Base-by-base conservation (phyloP, 2,888 invertebrate genomes). In the Pristionchus exspectatus region DNA sequence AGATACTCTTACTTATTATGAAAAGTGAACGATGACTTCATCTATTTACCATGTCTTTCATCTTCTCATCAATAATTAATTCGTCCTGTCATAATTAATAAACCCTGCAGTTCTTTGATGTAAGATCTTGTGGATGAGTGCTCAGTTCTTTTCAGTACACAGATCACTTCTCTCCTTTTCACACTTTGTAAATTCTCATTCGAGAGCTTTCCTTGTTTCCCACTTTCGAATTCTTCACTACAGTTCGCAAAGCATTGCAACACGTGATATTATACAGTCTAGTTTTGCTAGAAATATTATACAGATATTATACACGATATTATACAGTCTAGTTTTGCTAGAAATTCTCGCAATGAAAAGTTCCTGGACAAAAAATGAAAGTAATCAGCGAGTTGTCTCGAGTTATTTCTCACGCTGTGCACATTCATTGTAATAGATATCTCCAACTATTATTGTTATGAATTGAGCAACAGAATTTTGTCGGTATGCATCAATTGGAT, bases 1-100 rank as follows among this genome's bases (percentile, higher is more conserved):
- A 44, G 87, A 87, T 27, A 87, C 69, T 69, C 87, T 87, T 7
- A 87, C 87, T 9, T 87, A 87, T 24, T 87, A 87, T 50, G 69
- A 87, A 12, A 54, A 81, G 50, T 81, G 81, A 81, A 81, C 50
- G 24, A 44, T 77, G 74, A 77, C 21, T n/a, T n/a, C n/a, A n/a
- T n/a, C n/a, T n/a, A 12, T 14, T 33, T 30, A 27, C 18, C 30
- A 72, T 18, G 69, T 72, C 69, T 72, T 72, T 72, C 69, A 72
- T 30, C n/a, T 18, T 30, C 69, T 18, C 69, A 16, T 33, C 33
- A 30, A 72, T 72, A n/a, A n/a, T n/a, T n/a, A n/a, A n/a, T n/a
- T n/a, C n/a, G n/a, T n/a, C n/a, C 63, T 63, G 0, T 63, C 63
- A 63, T 63, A 63, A 63, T 63, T 63, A 63, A 63, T 63, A 63